phyloP scores from a whole-genome alignment of 2,113 vertebrate genomes.

The Thoracochromis brauschi region DNA sequence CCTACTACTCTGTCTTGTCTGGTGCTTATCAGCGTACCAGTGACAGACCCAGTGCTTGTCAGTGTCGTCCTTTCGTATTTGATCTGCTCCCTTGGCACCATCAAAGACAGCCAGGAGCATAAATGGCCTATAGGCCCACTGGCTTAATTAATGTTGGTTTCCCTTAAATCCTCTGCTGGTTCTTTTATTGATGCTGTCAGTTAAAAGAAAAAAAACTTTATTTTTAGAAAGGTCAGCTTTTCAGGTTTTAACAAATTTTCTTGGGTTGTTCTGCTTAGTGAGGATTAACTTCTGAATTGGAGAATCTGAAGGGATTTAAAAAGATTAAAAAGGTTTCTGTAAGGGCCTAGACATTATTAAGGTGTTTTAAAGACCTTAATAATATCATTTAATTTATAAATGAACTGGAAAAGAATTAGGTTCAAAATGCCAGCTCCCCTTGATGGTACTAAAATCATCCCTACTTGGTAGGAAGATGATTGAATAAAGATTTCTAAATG shows the following conservation, averaged over 20 bases:
- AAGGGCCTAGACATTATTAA: not conserved
- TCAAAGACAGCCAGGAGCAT: not conserved
- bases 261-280: not conserved
- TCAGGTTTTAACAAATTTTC: not conserved
- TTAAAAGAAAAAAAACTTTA: not conserved
- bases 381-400: not conserved
- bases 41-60: not conserved
- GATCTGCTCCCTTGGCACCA: not conserved
- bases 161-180: not conserved
- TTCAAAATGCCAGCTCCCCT: not conserved
- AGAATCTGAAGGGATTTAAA: not conserved
- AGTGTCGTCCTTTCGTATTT: conserved; percentile 10
- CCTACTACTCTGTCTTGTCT: not conserved
- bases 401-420: not conserved
- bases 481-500: not conserved
- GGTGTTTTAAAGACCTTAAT: not conserved
- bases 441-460: not conserved
- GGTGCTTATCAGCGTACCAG: conserved; percentile 17
- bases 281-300: not conserved
- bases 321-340: not conserved
- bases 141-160: not conserved
- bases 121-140: not conserved
- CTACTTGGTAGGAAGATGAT: not conserved
- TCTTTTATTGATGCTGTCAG: not conserved
- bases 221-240: not conserved